Base-by-base conservation (phyloP, 1,140 invertebrate genomes). In the Trichonephila clavata region DNA sequence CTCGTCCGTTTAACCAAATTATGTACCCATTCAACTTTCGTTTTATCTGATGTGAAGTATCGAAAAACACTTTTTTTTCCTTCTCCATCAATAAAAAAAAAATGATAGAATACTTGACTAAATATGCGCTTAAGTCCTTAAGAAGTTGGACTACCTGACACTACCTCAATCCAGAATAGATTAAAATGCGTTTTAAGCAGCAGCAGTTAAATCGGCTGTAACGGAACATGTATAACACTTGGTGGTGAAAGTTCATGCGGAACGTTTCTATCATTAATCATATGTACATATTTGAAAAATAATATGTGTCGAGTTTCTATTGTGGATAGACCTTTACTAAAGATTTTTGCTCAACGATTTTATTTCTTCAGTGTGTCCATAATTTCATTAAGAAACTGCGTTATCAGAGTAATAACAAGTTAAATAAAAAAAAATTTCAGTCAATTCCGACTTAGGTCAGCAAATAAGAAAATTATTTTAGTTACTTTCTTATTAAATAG, bases 11-110 rank as follows among this genome's bases (percentile, higher is more conserved):
- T 77, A 77, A 77, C 27, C 65, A 77, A 77, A 77, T 77, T 10
- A 21, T 27, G 88, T 80, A 90, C 88, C 71, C 88, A 77, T 50
- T 90, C 65, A 90, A 80, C 88, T 90, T 90, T 90, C 68, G n/a
- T n/a, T 39, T 80, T 80, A 90, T 90, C 71, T 80, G 57, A 59
- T 39, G 13, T 60, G 71, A 90, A 57, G 50, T 50, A 80, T 90
- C 27, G 80, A 90, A 57, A 80, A 21, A 57, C 27, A n/a, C 10
- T 80, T 90, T 77, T 77, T 32, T 71, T 80, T 57, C 80, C 39
- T 80, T 57, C 10, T 39, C 32, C 43, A 20, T 32, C 7, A 8
- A 10, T 13, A 20, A 13, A 87, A 63, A 87, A 63, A 87, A 71
- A 50, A 2, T 39, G 20, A 14, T 13, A 13, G 43, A 57, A 83